Evolutionary conservation across 2,888 invertebrate genomes (phyloP), one percentile per base, ranked within the genome.

Genomic region (Thumatha senex): DNA sequence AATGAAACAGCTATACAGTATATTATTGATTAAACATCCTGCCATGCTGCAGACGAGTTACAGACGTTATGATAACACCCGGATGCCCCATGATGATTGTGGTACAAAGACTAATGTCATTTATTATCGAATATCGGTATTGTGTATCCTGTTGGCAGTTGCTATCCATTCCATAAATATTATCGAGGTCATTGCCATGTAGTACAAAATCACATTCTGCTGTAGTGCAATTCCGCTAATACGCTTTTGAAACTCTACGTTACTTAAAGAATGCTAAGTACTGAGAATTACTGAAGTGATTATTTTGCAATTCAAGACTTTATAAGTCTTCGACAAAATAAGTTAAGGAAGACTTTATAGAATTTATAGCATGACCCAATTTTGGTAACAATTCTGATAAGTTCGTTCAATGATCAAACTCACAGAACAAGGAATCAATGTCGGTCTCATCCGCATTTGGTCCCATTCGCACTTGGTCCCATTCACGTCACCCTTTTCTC

Each of bases 31-130:
- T 43, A 39, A 39, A 36, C 31, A 14, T 36, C 34, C 12, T 12
- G 14, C 14, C 40, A 11, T 42, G 48, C 42, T 52, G 61, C 58
- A 78, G 78, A 80, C 79, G 56, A 58, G 58, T 53, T 58, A 68
- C 63, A 76, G 80, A 77, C 78, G 44, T 44, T 48, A 44, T 40
- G 67, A 70, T 71, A 74, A 63, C 58, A 67, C 73, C 75, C 79
- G 78, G 80, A 80, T 72, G 63, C 60, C 67, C 70, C 70, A 58
- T 41, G 42, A 45, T 52, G 64, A 63, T 67, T 58, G 55, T 58
- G 51, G 31, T 43, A 51, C 36, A 54, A 14, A 47, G 30, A 62
- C 48, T 51, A n/a, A 39, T 54, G 42, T 40, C 40, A 30, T 40
- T 47, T 52, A 46, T 61, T 54, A 41, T 38, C 47, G 48, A 36